A percentile compares a stretch with the other conserved stretches of the same genome.
Evolutionary conservation across 2,113 vertebrate genomes (phyloP).

Genomic region (Anarrhichthys ocellatus): DNA sequence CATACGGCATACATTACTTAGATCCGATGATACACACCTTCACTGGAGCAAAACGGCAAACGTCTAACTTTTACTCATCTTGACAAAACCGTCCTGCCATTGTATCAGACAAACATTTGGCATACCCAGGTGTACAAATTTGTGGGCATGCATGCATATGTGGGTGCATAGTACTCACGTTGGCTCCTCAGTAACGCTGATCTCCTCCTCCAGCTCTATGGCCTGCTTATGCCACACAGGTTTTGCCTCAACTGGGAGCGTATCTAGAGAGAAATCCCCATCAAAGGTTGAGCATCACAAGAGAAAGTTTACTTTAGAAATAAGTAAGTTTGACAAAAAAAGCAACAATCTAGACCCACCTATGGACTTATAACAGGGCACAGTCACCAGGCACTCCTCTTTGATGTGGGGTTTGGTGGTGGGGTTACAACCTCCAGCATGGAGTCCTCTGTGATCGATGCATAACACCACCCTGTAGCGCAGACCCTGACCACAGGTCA

Average conservation of each 20-base stretch:
- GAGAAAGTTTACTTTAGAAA: not conserved
- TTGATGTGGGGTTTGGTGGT: constrained; percentile 98
- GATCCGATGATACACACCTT: not conserved
- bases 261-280: constrained; percentile 82
- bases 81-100: constrained; percentile 4
- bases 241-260: constrained; percentile 93
- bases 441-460: constrained; percentile 93
- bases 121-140: constrained; percentile 4
- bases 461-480: constrained; percentile 96
- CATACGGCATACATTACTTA: not conserved
- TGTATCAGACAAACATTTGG: not conserved
- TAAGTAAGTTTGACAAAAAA: not conserved
- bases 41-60: not conserved
- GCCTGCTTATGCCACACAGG: constrained; percentile 97
- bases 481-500: constrained; percentile 96
- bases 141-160: not conserved
- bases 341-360: constrained; percentile 72
- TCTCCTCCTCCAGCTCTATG: constrained; percentile 93
- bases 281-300: not conserved
- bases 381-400: constrained; percentile 92
- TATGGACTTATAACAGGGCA: constrained; percentile 94
- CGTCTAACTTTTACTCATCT: not conserved
- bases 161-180: constrained; percentile 85
- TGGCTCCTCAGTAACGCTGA: constrained; percentile 89
- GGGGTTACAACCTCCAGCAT: constrained; percentile 93